Base-by-base conservation (phyloP, 2,113 vertebrate genomes). In the Ploceus nigricollis region DNA sequence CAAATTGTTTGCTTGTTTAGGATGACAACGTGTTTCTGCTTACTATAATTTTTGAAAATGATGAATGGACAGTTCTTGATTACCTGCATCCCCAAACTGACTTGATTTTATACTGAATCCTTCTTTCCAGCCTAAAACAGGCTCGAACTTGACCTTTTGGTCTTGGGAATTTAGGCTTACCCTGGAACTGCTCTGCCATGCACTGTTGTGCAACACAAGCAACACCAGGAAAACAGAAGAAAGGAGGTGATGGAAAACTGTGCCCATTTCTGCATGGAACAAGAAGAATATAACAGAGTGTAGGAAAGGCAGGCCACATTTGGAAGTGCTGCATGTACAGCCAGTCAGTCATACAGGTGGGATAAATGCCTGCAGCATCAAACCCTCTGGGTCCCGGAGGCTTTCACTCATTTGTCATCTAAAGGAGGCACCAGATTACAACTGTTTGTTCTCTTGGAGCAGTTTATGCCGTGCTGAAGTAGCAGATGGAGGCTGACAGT, bases 401-500 rank as follows among this genome's bases (percentile, higher is more conserved):
- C 25, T 85, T 84, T 35, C 69, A 37, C 25, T 70, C 15, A 24
- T 89, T 78, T 78, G 63, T 56, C 48, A 83, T 8, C 54, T 57
- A 56, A 64, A 89, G 53, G 50, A 95, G 64, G 45, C 89, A 83
- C 13, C 39, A 77, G 53, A 37, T 86, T 30, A 82, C 66, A 96
- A 37, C 27, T 31, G 40, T 76, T 89, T 40, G 53, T 83, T 83
- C 79, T 86, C 72, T 24, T 16, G 2, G 72, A 87, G 44, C 56
- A 66, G 31, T 16, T 79, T 37, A 22, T 37, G 77, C 50, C 54
- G 44, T 4, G 37, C 72, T 70, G 68, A 83, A 84, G 72, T 8
- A 81, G 87, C 90, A 96, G 90, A 95, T 77, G 84, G 69, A 96
- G 39, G 80, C 58, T 39, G 57, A 88, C 70, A 92, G 75, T 68